phyloP scores from a whole-genome alignment of 2,888 invertebrate genomes.

The Pristionchus arcanus region DNA sequence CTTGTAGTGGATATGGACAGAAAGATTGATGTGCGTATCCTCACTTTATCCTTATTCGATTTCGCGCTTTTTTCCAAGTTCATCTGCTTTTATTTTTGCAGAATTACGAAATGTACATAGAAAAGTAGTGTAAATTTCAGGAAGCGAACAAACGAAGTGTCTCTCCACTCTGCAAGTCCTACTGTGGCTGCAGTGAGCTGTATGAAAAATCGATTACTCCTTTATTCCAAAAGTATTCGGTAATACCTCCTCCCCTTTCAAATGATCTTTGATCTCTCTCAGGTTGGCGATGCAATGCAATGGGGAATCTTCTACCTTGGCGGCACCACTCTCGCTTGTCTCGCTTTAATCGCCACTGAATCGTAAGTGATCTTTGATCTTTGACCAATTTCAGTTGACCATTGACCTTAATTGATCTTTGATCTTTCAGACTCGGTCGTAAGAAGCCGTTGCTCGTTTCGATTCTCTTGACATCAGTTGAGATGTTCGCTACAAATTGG shows the following conservation, averaged over 20 bases:
- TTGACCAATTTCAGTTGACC: background rate
- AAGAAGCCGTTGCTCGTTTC: background rate
- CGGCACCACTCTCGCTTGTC: background rate
- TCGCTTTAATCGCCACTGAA: background rate
- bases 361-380: constrained; percentile 15
- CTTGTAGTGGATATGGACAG: constrained; percentile 12
- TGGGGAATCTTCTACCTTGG: background rate
- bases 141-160: background rate
- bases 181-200: background rate
- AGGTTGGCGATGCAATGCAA: background rate
- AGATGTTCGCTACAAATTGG: background rate
- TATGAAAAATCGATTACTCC: background rate
- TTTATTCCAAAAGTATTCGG: background rate
- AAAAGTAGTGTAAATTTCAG: background rate
- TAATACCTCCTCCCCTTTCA: background rate
- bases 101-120: background rate
- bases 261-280: constrained; percentile 26
- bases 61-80: background rate
- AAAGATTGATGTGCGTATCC: background rate
- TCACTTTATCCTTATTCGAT: background rate
- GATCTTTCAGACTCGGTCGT: constrained; percentile 29
- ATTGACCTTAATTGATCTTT: constrained; percentile 13
- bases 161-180: constrained; percentile 1
- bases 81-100: background rate
- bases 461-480: background rate